Base-by-base conservation (phyloP, 2,113 vertebrate genomes). In the Alosa alosa region DNA sequence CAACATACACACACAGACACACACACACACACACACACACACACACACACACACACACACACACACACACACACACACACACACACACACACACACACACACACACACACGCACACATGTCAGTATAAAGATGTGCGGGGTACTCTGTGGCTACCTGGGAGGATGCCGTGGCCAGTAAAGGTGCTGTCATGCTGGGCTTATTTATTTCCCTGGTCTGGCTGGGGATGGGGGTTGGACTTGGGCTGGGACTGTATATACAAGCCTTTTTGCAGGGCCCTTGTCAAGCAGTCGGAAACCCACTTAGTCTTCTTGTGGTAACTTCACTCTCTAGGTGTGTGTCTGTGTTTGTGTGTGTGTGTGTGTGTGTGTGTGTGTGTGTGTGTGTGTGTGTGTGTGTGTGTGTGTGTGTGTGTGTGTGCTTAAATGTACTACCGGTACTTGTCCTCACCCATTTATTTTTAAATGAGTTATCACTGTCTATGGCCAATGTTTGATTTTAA, bases 1-100 rank as follows among this genome's bases (percentile, higher is more conserved):
- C 15, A 50, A 83, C 87, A 84, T 46, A 88, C 84, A 87, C 78
- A 55, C 82, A 78, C 75, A 55, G 64, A 52, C 47, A 36, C 82
- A 83, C 85, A 78, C 83, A 81, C 64, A 85, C 87, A 82, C 47
- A 75, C 45, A 50, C 47, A 44, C 72, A 52, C 55, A 78, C 60
- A 81, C 60, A 52, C 39, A 41, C 39, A 82, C 39, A 39, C 20
- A 81, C 83, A 68, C 52, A 86, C 50, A 87, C 88, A 88, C 52
- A 87, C 75, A 87, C 84, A 87, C 78, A 55, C 82, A 78, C 55
- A 55, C 81, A 52, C 39, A 36, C 75, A 84, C 85, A 81, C 78
- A 81, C 49, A 85, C 87, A 82, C 57, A 75, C 45, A 50, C 46
- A 44, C 82, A 52, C 55, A 78, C 60, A 81, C 60, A 52, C 60